phyloP scores from a whole-genome alignment of 2,888 invertebrate genomes.

The Melinaea marsaeus region DNA sequence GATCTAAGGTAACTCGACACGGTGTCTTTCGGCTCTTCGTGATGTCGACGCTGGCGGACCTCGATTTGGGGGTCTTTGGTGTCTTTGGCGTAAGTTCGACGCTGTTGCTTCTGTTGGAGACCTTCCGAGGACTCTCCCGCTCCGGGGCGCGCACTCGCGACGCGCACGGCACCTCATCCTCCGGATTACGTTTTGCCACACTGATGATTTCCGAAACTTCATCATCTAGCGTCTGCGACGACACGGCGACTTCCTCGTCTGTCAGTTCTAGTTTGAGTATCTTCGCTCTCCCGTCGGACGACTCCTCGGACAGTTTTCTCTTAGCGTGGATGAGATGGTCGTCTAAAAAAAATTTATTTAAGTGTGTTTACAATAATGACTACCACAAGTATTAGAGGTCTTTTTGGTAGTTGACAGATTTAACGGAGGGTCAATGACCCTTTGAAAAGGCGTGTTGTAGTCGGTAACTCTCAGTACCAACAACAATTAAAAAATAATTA shows the following conservation, averaged over 20 bases:
- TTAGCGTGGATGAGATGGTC: constrained; percentile 45
- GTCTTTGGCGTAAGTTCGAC: constrained; percentile 56
- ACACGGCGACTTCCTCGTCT: constrained; percentile 45
- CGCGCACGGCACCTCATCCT: constrained; percentile 51
- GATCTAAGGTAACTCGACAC: constrained; percentile 38
- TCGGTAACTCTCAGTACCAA: too few species aligned
- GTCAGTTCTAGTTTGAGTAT: constrained; percentile 57
- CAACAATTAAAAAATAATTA: too few species aligned
- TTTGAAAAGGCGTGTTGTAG: too few species aligned
- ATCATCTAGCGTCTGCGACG: constrained; percentile 57
- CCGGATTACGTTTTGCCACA: constrained; percentile 45
- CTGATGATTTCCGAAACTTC: constrained; percentile 61
- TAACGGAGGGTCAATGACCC: too few species aligned
- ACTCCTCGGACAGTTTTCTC: constrained; percentile 58
- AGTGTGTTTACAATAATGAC: not conserved
- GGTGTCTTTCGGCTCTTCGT: constrained; percentile 53
- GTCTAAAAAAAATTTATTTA: constrained; percentile 42
- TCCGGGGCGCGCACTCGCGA: constrained; percentile 55
- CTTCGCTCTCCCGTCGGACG: constrained; percentile 49
- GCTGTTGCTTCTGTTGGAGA: constrained; percentile 63
- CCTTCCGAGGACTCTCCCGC: constrained; percentile 57
- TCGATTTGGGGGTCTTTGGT: constrained; percentile 58
- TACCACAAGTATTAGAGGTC: too few species aligned
- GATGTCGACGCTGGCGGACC: constrained; percentile 63
- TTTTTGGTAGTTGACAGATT: too few species aligned